Conservation (phyloP, 2,113 vertebrate species). For the Artemisiospiza belli region DNA sequence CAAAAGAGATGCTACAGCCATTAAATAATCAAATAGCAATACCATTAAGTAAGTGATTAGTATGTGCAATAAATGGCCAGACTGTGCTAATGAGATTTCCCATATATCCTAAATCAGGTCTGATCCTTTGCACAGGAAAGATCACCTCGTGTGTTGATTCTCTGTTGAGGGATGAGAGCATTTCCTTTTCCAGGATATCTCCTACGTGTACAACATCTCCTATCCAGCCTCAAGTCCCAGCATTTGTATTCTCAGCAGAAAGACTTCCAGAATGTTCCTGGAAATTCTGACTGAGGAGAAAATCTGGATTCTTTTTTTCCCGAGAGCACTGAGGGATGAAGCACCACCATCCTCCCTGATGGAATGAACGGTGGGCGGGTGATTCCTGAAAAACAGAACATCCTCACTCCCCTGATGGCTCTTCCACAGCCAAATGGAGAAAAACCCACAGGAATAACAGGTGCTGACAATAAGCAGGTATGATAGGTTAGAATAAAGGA, state of each 20-base stretch:
- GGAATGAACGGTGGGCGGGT: neutral
- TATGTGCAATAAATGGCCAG: constrained; percentile 21
- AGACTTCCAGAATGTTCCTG: neutral
- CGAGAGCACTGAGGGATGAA: neutral
- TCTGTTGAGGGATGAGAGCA: neutral
- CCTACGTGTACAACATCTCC: neutral
- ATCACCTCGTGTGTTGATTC: neutral
- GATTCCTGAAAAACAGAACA: neutral
- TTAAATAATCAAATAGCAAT: constrained; percentile 45
- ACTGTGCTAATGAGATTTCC: constrained; percentile 22
- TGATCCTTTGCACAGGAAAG: neutral
- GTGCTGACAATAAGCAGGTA: neutral
- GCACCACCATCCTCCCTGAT: neutral
- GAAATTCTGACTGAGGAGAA: neutral
- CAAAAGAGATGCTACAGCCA: neutral
- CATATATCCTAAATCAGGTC: neutral
- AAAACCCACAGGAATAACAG: neutral
- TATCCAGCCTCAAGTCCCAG: neutral
- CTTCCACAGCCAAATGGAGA: neutral
- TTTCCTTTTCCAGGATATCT: neutral
- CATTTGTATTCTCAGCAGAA: neutral
- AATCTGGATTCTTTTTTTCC: neutral
- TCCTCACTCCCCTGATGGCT: neutral
- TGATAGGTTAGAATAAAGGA: neutral
- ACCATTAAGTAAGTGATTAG: constrained; percentile 37